Evolutionary conservation across 2,113 vertebrate species (phyloP).

Genomic region (Hipposideros armiger): DNA sequence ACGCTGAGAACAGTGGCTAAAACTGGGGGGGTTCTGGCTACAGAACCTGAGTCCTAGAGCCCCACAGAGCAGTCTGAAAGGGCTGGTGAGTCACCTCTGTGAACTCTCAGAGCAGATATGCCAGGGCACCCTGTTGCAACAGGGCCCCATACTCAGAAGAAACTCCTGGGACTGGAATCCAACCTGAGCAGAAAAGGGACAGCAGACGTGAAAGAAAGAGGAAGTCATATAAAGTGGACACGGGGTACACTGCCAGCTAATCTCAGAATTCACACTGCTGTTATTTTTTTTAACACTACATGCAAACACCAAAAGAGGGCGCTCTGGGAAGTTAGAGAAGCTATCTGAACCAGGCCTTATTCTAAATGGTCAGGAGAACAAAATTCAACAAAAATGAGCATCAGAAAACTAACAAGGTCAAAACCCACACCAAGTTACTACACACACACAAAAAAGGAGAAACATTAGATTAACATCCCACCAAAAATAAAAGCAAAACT

Average conservation of each 20-base stretch:
- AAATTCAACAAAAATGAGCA: neutral
- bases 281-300: neutral
- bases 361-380: neutral
- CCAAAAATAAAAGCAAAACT: slow-evolving; percentile 7
- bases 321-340: neutral
- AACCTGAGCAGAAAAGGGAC: neutral
- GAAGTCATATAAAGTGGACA: neutral
- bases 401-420: neutral
- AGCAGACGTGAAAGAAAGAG: neutral
- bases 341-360: neutral
- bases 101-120: neutral
- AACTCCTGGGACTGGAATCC: neutral
- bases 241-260: neutral
- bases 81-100: neutral
- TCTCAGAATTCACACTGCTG: neutral
- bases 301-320: neutral
- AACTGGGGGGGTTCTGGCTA: neutral
- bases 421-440: neutral
- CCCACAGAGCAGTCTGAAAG: too few species aligned
- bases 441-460: neutral
- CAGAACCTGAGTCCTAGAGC: neutral
- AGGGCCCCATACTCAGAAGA: neutral
- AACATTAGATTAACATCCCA: neutral
- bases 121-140: neutral
- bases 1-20: neutral